These are phyloP conservation scores for Serranus cabrilla DNA, from an alignment of 2,797 vertebrate species.

Conservation along the genomic window DNA sequence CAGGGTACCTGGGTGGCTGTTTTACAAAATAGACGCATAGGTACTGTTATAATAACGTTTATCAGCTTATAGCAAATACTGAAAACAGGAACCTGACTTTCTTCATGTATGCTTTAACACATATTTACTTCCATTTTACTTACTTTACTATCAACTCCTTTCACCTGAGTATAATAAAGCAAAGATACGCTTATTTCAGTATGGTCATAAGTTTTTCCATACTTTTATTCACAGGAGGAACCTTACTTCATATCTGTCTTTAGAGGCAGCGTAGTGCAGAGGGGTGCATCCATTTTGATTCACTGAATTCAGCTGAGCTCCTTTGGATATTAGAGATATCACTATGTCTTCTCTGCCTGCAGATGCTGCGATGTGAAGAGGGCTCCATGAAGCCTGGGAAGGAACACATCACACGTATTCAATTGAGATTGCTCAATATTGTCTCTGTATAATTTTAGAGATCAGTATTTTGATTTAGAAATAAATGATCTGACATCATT, in stretches of 20 bases:
- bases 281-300: slow-evolving; percentile 97
- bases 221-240: no score
- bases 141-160: neutral
- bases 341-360: slow-evolving; percentile 96
- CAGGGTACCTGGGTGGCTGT: neutral
- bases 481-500: neutral
- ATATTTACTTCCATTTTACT: neutral
- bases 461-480: neutral
- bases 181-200: neutral
- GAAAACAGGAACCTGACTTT: no score
- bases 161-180: neutral
- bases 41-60: neutral
- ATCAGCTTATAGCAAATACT: no score
- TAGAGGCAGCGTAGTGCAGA: slow-evolving; percentile 96
- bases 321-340: slow-evolving; percentile 89
- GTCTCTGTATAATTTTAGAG: neutral
- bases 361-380: slow-evolving; percentile 96
- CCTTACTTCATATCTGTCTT: slow-evolving; percentile 94
- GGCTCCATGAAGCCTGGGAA: slow-evolving; percentile 92
- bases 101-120: neutral
- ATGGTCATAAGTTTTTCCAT: neutral
- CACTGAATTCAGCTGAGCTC: slow-evolving; percentile 92
- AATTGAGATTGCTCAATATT: neutral
- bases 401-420: neutral
- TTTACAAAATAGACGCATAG: neutral